Conservation (phyloP, 1,140 invertebrate genomes). For the Lordiphosa collinella region DNA sequence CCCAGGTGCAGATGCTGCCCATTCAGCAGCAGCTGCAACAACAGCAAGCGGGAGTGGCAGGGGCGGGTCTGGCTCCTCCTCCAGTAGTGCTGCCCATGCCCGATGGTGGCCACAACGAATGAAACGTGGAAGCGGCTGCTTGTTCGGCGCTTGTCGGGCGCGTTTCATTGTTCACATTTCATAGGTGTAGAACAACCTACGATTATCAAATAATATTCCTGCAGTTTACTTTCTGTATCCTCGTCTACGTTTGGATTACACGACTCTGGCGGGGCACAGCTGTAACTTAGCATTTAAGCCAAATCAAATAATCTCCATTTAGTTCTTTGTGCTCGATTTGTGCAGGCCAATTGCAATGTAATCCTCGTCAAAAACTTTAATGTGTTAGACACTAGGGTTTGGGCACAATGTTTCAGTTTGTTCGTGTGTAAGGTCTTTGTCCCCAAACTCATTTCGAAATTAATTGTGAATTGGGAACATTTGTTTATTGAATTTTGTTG, state of each 20-base stretch:
- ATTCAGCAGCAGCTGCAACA: slow-evolving; percentile 13
- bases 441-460: no score
- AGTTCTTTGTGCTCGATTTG: slow-evolving; percentile 33
- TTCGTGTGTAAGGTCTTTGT: no score
- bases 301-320: slow-evolving; percentile 56
- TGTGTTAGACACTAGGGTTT: slow-evolving; percentile 2
- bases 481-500: slow-evolving; percentile 19
- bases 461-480: no score
- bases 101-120: slow-evolving; percentile 64
- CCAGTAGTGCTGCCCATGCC: slow-evolving; percentile 20
- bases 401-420: no score
- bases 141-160: slow-evolving; percentile 75
- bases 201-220: slow-evolving; percentile 71
- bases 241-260: slow-evolving; percentile 59
- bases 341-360: slow-evolving; percentile 20
- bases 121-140: slow-evolving; percentile 75
- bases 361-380: slow-evolving; percentile 6
- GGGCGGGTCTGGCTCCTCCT: slow-evolving; percentile 1
- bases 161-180: slow-evolving; percentile 66
- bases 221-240: slow-evolving; percentile 58
- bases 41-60: not conserved
- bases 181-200: slow-evolving; percentile 59
- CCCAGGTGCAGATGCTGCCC: slow-evolving; percentile 4
- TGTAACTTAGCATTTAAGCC: slow-evolving; percentile 60
- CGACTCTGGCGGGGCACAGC: slow-evolving; percentile 26